Conservation (phyloP, 2,797 vertebrate species). For the Cynodonichthys magdalenae region DNA sequence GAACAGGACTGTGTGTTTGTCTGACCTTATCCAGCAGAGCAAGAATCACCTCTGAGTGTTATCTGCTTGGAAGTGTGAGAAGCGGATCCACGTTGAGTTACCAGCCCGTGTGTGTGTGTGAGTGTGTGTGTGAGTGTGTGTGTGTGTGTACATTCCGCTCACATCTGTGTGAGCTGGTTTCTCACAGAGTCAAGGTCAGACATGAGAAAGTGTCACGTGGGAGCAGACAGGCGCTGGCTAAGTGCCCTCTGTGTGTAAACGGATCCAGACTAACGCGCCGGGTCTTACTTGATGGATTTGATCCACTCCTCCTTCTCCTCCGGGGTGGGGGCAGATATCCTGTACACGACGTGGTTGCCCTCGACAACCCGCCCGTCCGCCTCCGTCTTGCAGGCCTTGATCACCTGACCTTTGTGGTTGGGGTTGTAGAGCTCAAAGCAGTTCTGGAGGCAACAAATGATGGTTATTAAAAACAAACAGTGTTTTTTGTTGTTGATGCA, state of each 20-base stretch:
- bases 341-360: slow-evolving; percentile 97
- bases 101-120: slow-evolving; percentile 24
- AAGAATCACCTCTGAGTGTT: slow-evolving; percentile 58
- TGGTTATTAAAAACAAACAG: background rate
- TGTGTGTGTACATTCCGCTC: too few species aligned
- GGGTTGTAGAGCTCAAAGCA: slow-evolving; percentile 98
- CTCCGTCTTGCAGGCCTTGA: slow-evolving; percentile 98
- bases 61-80: slow-evolving; percentile 69
- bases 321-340: slow-evolving; percentile 95
- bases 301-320: slow-evolving; percentile 99
- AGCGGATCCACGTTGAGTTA: slow-evolving; percentile 55
- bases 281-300: slow-evolving; percentile 94
- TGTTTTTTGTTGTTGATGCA: background rate
- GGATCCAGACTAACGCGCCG: slow-evolving; percentile 49
- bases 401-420: slow-evolving; percentile 96
- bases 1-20: slow-evolving; percentile 11
- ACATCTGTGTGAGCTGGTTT: too few species aligned
- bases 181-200: slow-evolving; percentile 71
- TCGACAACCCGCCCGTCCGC: slow-evolving; percentile 96
- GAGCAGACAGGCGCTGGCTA: slow-evolving; percentile 54
- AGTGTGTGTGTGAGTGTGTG: slow-evolving; percentile 16
- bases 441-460: slow-evolving; percentile 79
- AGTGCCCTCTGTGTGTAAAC: slow-evolving; percentile 72
- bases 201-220: slow-evolving; percentile 67
- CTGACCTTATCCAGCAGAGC: slow-evolving; percentile 60